Base-by-base conservation (phyloP, 2,797 vertebrate species). In the Hippoglossus hippoglossus region DNA sequence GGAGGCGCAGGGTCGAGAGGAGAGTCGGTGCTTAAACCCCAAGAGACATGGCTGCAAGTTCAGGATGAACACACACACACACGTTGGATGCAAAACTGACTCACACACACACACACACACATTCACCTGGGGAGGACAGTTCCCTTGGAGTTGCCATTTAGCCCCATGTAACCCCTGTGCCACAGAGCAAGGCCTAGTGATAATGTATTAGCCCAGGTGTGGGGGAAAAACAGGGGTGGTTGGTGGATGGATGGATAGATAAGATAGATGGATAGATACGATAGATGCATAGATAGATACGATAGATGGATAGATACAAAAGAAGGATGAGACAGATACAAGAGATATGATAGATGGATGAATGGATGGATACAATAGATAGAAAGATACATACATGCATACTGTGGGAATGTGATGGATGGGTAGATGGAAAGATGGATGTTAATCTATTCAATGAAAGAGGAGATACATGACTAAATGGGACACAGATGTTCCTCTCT, bases 401-500 rank as follows among this genome's bases (percentile, higher is more conserved):
- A 34, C 31, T 34, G 31, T 34, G 31, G 31, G 31, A 36, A 36
- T 36, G 36, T 39, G 44, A 46, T 44, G 4, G 16, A 68, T 2
- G 21, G 65, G 64, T 24, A 51, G 54, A 75, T 12, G 22, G 47
- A 63, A 7, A 13, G 21, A 52, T 8, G n/a, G 67, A 60, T 28
- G 19, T 22, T 36, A 2, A 25, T 64, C 46, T 61, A 53, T 31
- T n/a, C 26, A 66, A 63, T 19, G 11, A 63, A 71, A 71, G 54
- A 47, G 63, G 81, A 65, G 92, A 95, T 93, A 94, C 93, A 86
- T 90, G 90, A 92, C 94, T 95, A 94, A 91, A 89, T 91, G 86
- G 92, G 89, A 82, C 92, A 90, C 92, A 93, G 92, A 91, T 93
- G 92, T 93, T 93, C 75, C 63, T 80, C 65, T 82, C 44, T 3